Evolutionary conservation across 2,797 vertebrate genomes (phyloP), one percentile per base, ranked within the genome.

Genomic region (Orientallactaga sibirica): DNA sequence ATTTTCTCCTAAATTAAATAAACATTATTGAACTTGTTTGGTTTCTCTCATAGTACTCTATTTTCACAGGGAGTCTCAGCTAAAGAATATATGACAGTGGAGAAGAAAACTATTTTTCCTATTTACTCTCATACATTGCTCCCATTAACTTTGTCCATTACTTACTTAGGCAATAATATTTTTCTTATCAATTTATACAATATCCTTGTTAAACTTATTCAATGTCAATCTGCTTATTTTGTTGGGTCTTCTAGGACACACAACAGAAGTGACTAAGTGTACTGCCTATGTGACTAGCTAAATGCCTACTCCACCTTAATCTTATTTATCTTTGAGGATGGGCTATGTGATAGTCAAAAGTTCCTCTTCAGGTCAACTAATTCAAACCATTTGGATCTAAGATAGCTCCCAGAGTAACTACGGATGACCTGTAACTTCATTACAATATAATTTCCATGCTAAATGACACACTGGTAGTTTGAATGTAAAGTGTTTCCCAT

Each of bases 191-290:
- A 19, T 64, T 85, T 90, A 22, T 8, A 74, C 52, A 33, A 2
- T 70, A 55, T 89, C 68, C 79, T 89, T 93, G 76, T 79, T 79
- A 86, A 83, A 10, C 43, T 76, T 62, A 52, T 33, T 84, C 76
- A 86, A 81, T 88, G 61, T 77, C 55, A 88, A 58, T 18, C 25
- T 64, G 77, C 88, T 27, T 48, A 83, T 89, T 95, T 86, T n/a
- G 22, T 55, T 58, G n/a, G 1, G 24, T 88, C 64, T 86, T n/a
- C 67, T 62, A 67, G 90, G 92, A 86, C 68, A 91, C 74, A 68
- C 3, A 18, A 48, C 43, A 94, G 82, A 91, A 93, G 41, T 41
- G 76, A 41, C 33, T 79, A 66, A 62, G 43, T 29, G 20, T 58
- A 37, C 61, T 73, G 3, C 78, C 74, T 70, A 43, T 7, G 19